A percentile compares a stretch with the other conserved stretches of the same genome.
Conservation (phyloP, 2,797 vertebrate species). For the Crocidura indochinensis region DNA sequence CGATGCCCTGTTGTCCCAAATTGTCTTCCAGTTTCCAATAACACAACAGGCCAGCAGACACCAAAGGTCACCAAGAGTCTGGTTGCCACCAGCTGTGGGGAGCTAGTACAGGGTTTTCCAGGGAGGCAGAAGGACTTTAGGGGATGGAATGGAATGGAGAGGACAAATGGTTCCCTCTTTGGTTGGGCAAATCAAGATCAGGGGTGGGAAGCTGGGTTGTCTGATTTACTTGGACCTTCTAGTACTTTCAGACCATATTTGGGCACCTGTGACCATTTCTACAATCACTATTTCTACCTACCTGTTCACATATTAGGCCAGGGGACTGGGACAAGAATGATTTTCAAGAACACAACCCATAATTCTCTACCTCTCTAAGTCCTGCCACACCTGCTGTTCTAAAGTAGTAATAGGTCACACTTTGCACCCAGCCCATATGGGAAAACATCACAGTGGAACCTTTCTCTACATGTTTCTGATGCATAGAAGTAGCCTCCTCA, state of each 20-base stretch:
- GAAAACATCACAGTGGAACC: constrained; percentile 14
- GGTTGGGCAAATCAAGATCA: not conserved
- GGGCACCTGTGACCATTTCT: not conserved
- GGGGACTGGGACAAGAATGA: not conserved
- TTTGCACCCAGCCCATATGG: not conserved
- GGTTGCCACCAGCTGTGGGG: not conserved
- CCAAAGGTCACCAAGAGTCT: constrained; percentile 32
- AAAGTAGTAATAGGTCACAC: constrained; percentile 28
- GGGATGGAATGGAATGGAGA: not conserved
- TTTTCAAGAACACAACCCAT: not conserved
- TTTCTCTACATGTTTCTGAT: constrained; percentile 5
- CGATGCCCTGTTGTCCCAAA: not conserved
- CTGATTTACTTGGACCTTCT: constrained; percentile 52
- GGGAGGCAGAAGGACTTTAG: constrained; percentile 13
- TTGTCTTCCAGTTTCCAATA: not conserved
- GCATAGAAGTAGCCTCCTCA: constrained; percentile 1
- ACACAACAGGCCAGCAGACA: constrained; percentile 46
- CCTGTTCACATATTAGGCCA: not conserved
- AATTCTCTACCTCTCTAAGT: constrained; percentile 8
- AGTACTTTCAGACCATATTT: not conserved
- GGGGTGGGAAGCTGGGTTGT: constrained; percentile 21
- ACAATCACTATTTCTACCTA: not conserved
- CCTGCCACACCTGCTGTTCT: not conserved
- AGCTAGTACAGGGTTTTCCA: constrained; percentile 26
- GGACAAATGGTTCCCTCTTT: constrained; percentile 60